Conservation (phyloP, 2,797 vertebrate species). For the Amazonetta brasiliensis region DNA sequence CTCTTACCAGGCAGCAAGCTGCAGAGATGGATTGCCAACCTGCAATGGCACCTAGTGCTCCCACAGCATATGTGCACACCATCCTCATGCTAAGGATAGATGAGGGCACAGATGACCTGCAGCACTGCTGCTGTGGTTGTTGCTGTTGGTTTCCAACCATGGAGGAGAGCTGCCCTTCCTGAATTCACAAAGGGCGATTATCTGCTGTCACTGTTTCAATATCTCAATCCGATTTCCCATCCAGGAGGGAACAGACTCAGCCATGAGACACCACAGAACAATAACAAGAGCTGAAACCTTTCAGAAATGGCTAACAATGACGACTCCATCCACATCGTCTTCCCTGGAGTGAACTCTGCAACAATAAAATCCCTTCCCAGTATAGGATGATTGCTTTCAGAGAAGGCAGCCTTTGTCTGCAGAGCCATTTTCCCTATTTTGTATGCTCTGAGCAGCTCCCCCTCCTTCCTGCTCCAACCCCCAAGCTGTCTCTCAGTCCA, state of each 20-base stretch:
- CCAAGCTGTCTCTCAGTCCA: background rate
- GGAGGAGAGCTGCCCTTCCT: constrained; percentile 37
- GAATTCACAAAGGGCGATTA: constrained; percentile 63
- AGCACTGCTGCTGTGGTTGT: background rate
- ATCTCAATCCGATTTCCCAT: constrained; percentile 69
- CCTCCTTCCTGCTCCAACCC: background rate
- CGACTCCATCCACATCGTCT: constrained; percentile 64
- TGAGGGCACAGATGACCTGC: constrained; percentile 30
- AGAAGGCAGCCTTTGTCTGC: constrained; percentile 67
- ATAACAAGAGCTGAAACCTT: constrained; percentile 67
- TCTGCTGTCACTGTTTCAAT: constrained; percentile 69
- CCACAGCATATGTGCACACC: background rate
- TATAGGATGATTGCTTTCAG: constrained; percentile 57
- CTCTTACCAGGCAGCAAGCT: background rate
- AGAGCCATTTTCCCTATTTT: constrained; percentile 57
- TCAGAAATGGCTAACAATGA: constrained; percentile 55
- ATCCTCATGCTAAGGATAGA: constrained; percentile 1
- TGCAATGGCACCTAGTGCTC: background rate
- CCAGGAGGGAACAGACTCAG: constrained; percentile 35
- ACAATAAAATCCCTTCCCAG: constrained; percentile 67
- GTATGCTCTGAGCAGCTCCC: constrained; percentile 9
- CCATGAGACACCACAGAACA: constrained; percentile 66
- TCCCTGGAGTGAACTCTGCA: constrained; percentile 59
- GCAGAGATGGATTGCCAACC: constrained; percentile 4
- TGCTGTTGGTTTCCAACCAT: constrained; percentile 26